These are phyloP conservation scores for Sinohyriopsis cumingii DNA, from an alignment of 2,888 invertebrate genomes.

Conservation along the genomic window DNA sequence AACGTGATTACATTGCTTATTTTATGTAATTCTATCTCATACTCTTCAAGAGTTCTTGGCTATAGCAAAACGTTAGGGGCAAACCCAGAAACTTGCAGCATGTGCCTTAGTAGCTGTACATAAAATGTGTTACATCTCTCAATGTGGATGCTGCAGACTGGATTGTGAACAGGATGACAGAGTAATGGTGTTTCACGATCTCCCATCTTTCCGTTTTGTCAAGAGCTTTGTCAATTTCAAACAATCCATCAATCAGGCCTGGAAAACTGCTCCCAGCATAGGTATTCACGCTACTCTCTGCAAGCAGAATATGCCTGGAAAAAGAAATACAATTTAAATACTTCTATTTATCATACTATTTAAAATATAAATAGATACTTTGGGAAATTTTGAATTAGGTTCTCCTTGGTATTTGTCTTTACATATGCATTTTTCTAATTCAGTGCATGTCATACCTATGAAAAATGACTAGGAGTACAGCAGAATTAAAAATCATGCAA, in stretches of 20 bases:
- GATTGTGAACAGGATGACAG: constrained; percentile 48
- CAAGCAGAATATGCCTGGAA: constrained; percentile 55
- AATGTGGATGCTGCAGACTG: constrained; percentile 52
- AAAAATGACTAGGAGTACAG: too few relatives aligned
- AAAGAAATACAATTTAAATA: neutral
- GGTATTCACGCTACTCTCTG: constrained; percentile 58
- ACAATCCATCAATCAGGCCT: constrained; percentile 62
- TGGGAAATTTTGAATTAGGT: neutral
- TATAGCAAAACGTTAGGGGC: neutral
- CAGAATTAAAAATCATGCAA: too few relatives aligned
- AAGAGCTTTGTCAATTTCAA: constrained; percentile 46
- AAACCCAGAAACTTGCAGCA: neutral
- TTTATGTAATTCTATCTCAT: too few relatives aligned
- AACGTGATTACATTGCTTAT: too few relatives aligned
- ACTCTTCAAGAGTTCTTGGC: too few relatives aligned
- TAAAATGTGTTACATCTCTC: constrained; percentile 44
- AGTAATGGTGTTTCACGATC: constrained; percentile 48
- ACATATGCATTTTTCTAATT: too few relatives aligned
- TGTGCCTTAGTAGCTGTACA: constrained; percentile 16
- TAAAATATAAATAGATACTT: neutral
- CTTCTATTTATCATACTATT: neutral
- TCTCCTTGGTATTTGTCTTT: neutral
- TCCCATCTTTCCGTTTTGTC: constrained; percentile 39
- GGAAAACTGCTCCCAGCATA: constrained; percentile 67
- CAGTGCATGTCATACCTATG: too few relatives aligned